Evolutionary conservation across 64 coral and sea anemone species (phyloP).

Genomic region (Astreopora myriophthalma): DNA sequence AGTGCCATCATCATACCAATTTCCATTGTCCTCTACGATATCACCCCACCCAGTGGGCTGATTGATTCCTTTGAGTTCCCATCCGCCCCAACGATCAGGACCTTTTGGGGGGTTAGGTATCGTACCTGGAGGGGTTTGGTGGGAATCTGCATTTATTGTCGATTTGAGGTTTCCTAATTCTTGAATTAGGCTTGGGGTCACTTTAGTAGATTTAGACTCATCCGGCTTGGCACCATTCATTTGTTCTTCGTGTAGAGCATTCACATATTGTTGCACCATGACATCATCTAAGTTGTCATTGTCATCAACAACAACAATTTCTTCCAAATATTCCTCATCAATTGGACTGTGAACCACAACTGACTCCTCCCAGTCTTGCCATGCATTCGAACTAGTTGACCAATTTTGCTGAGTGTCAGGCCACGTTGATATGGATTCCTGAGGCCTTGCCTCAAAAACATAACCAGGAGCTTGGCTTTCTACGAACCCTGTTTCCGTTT

Average conservation of each 20-base stretch:
- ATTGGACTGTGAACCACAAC: slow-evolving; percentile 57
- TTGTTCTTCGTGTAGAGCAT: slow-evolving; percentile 66
- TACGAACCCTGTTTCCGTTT: neutral
- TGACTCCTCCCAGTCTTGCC: slow-evolving; percentile 84
- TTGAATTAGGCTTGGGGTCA: slow-evolving; percentile 78
- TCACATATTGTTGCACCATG: slow-evolving; percentile 86
- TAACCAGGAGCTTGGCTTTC: neutral
- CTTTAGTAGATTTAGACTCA: neutral
- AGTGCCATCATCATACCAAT: slow-evolving; percentile 80
- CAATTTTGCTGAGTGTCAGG: neutral
- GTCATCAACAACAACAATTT: slow-evolving; percentile 75
- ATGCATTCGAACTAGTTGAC: slow-evolving; percentile 3
- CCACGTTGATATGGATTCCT: neutral
- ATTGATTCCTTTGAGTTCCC: slow-evolving; percentile 56
- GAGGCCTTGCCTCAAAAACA: neutral
- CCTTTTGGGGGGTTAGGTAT: slow-evolving; percentile 78
- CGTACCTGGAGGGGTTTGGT: slow-evolving; percentile 49
- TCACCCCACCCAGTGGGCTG: slow-evolving; percentile 75
- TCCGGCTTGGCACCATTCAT: neutral
- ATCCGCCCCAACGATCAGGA: slow-evolving; percentile 73
- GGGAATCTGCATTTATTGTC: slow-evolving; percentile 76
- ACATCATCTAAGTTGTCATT: slow-evolving; percentile 89
- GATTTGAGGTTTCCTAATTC: slow-evolving; percentile 86
- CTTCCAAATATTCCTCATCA: slow-evolving; percentile 72
- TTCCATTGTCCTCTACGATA: neutral